A percentile compares a stretch with the other conserved stretches of the same genome.
Conservation (phyloP, 2,797 vertebrate genomes). For the Triplophysa yarkandensis region DNA sequence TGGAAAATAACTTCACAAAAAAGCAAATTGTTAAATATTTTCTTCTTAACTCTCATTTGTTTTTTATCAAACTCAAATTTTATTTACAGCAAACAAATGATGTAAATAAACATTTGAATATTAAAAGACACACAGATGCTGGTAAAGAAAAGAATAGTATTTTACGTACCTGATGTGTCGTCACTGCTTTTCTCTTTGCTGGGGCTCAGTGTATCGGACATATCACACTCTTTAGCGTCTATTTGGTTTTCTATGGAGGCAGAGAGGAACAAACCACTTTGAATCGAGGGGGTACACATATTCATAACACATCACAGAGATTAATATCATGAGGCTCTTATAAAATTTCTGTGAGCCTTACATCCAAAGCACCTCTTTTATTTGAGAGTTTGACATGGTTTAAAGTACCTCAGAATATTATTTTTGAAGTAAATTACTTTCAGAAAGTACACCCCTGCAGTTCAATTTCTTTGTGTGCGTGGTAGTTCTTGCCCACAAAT, state of each 20-base stretch:
- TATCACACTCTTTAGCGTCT: slow-evolving; percentile 92
- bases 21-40: neutral
- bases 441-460: slow-evolving; percentile 18
- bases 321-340: neutral
- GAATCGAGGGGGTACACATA: slow-evolving; percentile 26
- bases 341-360: neutral
- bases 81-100: neutral
- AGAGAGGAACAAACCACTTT: slow-evolving; percentile 63
- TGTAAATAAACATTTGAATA: neutral
- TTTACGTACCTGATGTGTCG: slow-evolving; percentile 88
- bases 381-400: neutral
- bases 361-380: neutral
- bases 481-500: slow-evolving; percentile 60
- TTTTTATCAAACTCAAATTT: too few relatives aligned
- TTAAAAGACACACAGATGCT: neutral
- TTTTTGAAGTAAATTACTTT: neutral
- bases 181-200: slow-evolving; percentile 98
- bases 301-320: slow-evolving; percentile 16
- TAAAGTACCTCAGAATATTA: neutral
- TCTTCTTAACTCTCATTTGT: too few relatives aligned
- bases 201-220: slow-evolving; percentile 97
- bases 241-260: slow-evolving; percentile 83
- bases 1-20: neutral
- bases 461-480: slow-evolving; percentile 21
- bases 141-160: neutral